Conservation (phyloP, 2,113 vertebrate genomes). For the Agelaius phoeniceus region DNA sequence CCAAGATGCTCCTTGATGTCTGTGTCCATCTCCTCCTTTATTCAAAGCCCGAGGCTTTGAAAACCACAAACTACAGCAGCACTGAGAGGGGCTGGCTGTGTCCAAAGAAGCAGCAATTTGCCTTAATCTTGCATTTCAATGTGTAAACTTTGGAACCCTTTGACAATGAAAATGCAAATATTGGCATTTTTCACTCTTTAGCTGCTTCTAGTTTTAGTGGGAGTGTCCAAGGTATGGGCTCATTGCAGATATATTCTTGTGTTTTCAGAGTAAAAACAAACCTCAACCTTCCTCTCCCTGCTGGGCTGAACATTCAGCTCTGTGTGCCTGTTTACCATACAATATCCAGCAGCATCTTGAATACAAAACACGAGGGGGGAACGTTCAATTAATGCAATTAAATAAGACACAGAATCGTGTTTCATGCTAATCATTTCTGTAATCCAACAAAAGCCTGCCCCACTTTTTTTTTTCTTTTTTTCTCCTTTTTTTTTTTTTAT, state of each 20-base stretch:
- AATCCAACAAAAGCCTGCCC: slow-evolving; percentile 47
- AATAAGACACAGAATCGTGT: neutral
- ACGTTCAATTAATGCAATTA: slow-evolving; percentile 14
- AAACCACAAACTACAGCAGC: neutral
- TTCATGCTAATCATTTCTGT: slow-evolving; percentile 17
- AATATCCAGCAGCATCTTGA: neutral
- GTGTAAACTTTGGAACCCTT: neutral
- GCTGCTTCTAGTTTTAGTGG: neutral
- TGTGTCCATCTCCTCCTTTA: neutral
- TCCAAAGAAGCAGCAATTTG: neutral
- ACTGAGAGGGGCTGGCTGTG: neutral
- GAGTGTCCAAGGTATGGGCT: neutral
- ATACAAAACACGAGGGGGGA: neutral
- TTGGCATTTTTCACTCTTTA: neutral
- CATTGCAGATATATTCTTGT: neutral
- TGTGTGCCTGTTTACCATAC: neutral
- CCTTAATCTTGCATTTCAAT: neutral
- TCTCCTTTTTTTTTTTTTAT: slow-evolving; percentile 26
- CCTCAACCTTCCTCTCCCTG: neutral
- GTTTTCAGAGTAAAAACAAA: neutral
- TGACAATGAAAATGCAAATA: neutral
- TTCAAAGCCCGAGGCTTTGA: rapidly evolving
- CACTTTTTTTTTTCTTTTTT: neutral
- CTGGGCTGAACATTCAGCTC: neutral
- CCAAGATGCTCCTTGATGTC: neutral